Percentiles rank a stretch among this genome's conserved stretches.
Evolutionary conservation across 2,113 vertebrate species (phyloP).

Genomic region (Solea solea): DNA sequence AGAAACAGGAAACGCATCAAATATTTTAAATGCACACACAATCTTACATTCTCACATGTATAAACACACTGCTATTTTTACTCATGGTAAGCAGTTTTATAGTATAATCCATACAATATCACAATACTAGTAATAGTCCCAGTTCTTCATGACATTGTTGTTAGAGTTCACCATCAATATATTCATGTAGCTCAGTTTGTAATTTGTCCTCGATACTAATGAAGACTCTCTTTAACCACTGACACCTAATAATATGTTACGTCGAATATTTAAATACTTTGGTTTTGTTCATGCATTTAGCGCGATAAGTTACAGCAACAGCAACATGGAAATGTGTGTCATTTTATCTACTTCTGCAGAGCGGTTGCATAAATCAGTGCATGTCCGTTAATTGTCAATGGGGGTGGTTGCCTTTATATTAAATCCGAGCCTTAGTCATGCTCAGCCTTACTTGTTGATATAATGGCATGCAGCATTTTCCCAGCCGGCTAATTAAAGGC

Average conservation of each 20-base stretch:
- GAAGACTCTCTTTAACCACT: too few species aligned
- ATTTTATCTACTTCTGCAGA: neutral
- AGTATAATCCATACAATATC: too few species aligned
- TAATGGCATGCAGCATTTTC: conserved; percentile 13
- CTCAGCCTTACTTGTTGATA: conserved; percentile 23
- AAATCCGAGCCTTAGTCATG: neutral
- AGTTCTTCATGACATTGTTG: too few species aligned
- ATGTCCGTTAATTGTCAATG: neutral
- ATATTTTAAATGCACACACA: too few species aligned
- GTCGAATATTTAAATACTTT: neutral
- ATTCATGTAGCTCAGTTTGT: too few species aligned
- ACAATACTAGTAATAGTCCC: too few species aligned
- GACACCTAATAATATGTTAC: conserved; percentile 1
- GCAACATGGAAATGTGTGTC: neutral
- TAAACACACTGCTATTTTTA: too few species aligned
- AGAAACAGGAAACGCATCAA: too few species aligned
- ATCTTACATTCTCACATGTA: too few species aligned
- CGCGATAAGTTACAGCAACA: neutral
- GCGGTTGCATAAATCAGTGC: neutral
- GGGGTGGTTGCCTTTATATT: neutral
- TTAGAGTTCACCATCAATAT: too few species aligned
- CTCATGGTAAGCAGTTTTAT: too few species aligned
- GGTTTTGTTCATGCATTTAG: neutral
- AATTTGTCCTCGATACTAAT: too few species aligned
- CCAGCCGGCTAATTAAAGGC: conserved; percentile 19